Percentiles rank a stretch among this genome's conserved stretches.
Evolutionary conservation across 1,140 invertebrate species (phyloP).

Genomic region (Heliconius melpomene): DNA sequence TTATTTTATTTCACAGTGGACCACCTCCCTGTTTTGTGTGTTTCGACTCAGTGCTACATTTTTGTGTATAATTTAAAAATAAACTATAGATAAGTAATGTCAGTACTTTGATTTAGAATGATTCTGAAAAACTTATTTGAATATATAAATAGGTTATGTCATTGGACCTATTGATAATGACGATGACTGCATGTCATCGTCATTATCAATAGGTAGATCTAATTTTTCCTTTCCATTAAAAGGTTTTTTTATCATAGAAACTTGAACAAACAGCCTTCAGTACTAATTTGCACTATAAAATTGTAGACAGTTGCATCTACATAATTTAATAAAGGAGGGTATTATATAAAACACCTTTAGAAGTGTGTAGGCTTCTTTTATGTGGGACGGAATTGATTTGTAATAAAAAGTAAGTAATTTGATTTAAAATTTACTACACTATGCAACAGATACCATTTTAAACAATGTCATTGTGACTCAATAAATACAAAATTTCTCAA

Average conservation of each 20-base stretch:
- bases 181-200: too few relatives aligned
- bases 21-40: conserved; percentile 8
- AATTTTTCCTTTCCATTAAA: conserved; percentile 9
- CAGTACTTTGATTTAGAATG: neutral
- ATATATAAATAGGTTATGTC: neutral
- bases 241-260: neutral
- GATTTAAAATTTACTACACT: neutral
- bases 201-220: too few relatives aligned
- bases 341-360: conserved; percentile 36
- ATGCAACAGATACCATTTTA: too few relatives aligned
- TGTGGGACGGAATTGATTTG: neutral
- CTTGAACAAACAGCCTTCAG: conserved; percentile 20
- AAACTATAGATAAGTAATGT: conserved; percentile 5
- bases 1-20: conserved; percentile 67
- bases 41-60: neutral
- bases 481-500: neutral
- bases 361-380: conserved; percentile 13
- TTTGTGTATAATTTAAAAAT: conserved; percentile 17
- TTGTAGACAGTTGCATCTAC: conserved; percentile 18
- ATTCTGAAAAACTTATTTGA: neutral
- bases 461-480: too few relatives aligned
- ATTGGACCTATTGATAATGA: neutral
- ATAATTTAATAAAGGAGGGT: conserved; percentile 37
- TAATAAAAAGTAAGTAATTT: neutral
- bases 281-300: conserved; percentile 22